Conservation (phyloP, 2,797 vertebrate genomes). For the Sebastolobus altivelis region DNA sequence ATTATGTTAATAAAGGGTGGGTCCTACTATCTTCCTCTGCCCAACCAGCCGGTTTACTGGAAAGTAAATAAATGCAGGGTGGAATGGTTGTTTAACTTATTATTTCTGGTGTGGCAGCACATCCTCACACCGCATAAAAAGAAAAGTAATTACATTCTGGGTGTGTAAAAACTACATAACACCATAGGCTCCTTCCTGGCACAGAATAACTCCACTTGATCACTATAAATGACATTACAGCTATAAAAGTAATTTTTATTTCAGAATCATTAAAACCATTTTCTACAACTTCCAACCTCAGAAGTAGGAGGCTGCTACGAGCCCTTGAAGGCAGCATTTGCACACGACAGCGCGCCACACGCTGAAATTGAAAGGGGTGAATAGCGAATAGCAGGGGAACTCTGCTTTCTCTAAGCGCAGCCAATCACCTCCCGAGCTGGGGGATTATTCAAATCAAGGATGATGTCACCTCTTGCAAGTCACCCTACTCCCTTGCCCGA, state of each 20-base stretch:
- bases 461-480: constrained; percentile 86
- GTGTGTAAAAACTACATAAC: no score
- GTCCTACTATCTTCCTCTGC: not conserved
- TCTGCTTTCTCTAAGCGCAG: constrained; percentile 71
- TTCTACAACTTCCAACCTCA: not conserved
- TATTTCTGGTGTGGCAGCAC: not conserved
- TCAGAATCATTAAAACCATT: not conserved
- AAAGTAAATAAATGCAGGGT: not conserved
- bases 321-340: constrained; percentile 71
- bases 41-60: not conserved
- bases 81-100: not conserved
- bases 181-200: not conserved
- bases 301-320: constrained; percentile 20
- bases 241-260: not conserved
- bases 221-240: not conserved
- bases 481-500: constrained; percentile 74
- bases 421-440: constrained; percentile 78
- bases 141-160: not conserved
- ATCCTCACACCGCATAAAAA: not conserved
- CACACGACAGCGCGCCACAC: constrained; percentile 72
- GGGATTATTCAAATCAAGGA: constrained; percentile 85
- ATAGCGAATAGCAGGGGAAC: constrained; percentile 76
- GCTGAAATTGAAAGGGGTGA: constrained; percentile 80
- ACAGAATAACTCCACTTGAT: not conserved
- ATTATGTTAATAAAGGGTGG: not conserved